Evolutionary conservation across 2,797 vertebrate genomes (phyloP), one percentile per base, ranked within the genome.

Genomic region (Garrulus glandarius): DNA sequence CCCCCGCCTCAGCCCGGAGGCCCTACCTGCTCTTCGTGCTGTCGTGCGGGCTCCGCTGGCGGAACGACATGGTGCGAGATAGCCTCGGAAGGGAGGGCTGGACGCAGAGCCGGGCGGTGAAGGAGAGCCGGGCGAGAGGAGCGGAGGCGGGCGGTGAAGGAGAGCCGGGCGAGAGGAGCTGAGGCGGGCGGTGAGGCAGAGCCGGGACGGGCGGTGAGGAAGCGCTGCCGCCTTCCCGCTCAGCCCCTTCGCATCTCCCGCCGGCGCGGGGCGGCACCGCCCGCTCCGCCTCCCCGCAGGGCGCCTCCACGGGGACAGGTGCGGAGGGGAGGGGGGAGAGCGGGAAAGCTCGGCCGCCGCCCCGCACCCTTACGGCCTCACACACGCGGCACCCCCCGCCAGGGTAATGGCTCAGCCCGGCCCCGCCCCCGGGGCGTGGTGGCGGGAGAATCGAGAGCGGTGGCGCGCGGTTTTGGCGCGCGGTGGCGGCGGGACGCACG

Each of bases 171-270:
- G 34, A 13, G 7, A 7, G 7, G 24, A 23, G 39, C 63, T 8
- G 12, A 30, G 13, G 13, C 19, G 22, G 5, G 11, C 24, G 3
- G 5, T 7, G 44, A 24, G 7, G 5, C 5, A 13, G 60, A 43
- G 12, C 22, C 6, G 2, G 53, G 23, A 16, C 18, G 26, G 6
- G 4, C 16, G 11, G 15, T 17, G 29, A 39, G 4, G 1, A 1
- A 29, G 5, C 20, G 6, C 34, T 1, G 9, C 80, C 6, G 26
- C 43, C 69, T 75, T 88, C 91, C 61, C 71, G 80, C 83, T 50
- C 83, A 43, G 59, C 32, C 59, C 37, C 61, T 93, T 91, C 93
- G 55, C 93, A 87, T 75, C 94, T 95, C 94, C 96, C 96, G 94
- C 96, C 94, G 57, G 15, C 53, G 44, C 65, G 41, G 79, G n/a